Conservation (phyloP, 2,113 vertebrate genomes). For the Apodemus speciosus region DNA sequence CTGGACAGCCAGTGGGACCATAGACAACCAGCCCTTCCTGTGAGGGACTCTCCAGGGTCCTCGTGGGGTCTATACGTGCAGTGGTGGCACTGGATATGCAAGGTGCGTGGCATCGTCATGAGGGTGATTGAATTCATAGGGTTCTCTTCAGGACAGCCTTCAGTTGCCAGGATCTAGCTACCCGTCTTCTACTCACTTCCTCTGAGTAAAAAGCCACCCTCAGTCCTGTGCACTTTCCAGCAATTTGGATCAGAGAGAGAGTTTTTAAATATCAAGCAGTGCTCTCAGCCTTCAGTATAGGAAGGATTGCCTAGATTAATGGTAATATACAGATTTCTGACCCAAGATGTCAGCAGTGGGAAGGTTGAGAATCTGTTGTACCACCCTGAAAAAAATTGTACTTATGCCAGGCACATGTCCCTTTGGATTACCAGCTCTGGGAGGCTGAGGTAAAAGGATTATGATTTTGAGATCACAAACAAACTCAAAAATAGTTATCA, state of each 20-base stretch:
- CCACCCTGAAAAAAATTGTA: background rate
- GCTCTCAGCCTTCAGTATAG: background rate
- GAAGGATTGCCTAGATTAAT: background rate
- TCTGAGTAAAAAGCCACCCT: background rate
- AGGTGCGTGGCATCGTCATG: accelerated
- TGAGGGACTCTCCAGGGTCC: background rate
- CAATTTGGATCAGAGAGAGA: background rate
- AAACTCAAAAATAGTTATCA: background rate
- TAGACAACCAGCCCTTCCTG: accelerated
- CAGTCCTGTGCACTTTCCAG: background rate
- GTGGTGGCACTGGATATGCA: no score
- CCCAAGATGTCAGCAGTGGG: background rate
- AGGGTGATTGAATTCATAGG: accelerated
- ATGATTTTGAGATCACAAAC: background rate
- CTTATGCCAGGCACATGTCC: background rate
- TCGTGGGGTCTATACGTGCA: accelerated
- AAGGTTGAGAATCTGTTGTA: background rate
- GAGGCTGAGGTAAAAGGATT: background rate
- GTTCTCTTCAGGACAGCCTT: background rate
- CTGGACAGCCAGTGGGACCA: background rate
- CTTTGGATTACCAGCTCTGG: background rate
- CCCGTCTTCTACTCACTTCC: background rate
- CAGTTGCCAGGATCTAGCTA: background rate
- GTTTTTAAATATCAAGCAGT: background rate
- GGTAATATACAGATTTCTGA: background rate